Evolutionary conservation across 2,113 vertebrate genomes (phyloP).

Genomic region (Indri indri): DNA sequence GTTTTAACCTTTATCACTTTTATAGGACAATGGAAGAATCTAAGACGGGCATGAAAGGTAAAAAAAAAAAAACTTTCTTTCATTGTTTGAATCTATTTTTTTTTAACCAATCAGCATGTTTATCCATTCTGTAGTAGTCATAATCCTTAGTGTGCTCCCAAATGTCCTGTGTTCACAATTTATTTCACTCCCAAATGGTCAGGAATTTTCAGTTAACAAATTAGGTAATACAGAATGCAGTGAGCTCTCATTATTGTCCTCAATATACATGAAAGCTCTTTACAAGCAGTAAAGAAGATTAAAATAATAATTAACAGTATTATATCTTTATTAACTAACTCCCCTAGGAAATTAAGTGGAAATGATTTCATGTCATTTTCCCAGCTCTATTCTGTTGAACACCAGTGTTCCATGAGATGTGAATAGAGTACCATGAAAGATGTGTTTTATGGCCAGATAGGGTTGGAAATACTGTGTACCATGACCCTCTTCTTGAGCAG

Average conservation of each 20-base stretch:
- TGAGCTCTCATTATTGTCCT: not conserved
- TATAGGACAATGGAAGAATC: slow-evolving; percentile 73
- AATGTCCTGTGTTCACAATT: not conserved
- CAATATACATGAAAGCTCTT: not conserved
- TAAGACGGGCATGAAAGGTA: slow-evolving; percentile 79
- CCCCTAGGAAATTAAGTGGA: not conserved
- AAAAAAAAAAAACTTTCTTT: slow-evolving; percentile 2
- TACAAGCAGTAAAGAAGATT: not conserved
- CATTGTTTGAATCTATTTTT: not conserved
- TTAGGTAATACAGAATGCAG: not conserved
- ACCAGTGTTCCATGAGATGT: not conserved
- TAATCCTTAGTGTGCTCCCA: not conserved
- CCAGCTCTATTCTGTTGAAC: not conserved
- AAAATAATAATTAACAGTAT: not conserved
- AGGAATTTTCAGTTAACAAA: slow-evolving; percentile 12
- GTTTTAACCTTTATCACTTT: slow-evolving; percentile 55
- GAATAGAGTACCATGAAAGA: not conserved
- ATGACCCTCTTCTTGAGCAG: not conserved
- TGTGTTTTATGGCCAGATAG: not conserved
- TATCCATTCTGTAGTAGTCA: not conserved
- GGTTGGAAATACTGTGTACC: not conserved
- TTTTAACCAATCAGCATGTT: not conserved
- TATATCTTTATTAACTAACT: not conserved
- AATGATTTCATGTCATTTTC: not conserved
- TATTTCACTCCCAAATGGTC: not conserved